phyloP scores from a whole-genome alignment of 2,888 invertebrate genomes.

The Stegana nigrithorax region DNA sequence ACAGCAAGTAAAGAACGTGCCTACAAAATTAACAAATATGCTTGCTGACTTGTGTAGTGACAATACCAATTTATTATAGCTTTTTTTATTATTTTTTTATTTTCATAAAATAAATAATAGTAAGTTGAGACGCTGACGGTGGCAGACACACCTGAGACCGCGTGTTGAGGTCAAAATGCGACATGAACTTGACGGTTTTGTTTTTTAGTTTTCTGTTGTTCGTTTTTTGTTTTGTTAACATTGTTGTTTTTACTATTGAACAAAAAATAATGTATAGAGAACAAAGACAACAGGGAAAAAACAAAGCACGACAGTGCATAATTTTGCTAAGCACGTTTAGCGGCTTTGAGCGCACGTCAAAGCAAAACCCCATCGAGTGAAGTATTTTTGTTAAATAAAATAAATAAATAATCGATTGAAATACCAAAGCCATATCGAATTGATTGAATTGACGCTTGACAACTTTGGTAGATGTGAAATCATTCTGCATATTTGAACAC shows the following conservation, averaged over 20 bases:
- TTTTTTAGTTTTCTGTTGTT: neutral
- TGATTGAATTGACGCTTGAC: no score
- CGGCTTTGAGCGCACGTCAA: no score
- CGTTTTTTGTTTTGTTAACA: neutral
- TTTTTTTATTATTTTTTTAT: neutral
- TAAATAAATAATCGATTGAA: no score
- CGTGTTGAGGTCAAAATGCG: constrained; percentile 10
- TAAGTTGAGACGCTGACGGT: neutral
- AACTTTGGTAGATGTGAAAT: no score
- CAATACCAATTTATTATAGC: neutral
- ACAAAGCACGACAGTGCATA: no score
- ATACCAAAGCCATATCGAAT: no score
- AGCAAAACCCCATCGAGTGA: no score
- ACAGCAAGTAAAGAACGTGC: neutral
- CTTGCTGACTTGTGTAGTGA: neutral
- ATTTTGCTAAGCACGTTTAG: no score
- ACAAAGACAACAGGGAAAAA: no score
- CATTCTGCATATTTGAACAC: no score
- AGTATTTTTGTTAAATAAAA: no score
- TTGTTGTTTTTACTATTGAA: neutral
- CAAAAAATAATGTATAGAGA: no score
- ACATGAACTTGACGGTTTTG: constrained; percentile 20
- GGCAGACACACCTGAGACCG: constrained; percentile 23
- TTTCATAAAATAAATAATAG: neutral
- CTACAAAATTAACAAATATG: neutral